phyloP scores from a whole-genome alignment of 2,113 vertebrate species.

The Nothocercus nigrocapillus region DNA sequence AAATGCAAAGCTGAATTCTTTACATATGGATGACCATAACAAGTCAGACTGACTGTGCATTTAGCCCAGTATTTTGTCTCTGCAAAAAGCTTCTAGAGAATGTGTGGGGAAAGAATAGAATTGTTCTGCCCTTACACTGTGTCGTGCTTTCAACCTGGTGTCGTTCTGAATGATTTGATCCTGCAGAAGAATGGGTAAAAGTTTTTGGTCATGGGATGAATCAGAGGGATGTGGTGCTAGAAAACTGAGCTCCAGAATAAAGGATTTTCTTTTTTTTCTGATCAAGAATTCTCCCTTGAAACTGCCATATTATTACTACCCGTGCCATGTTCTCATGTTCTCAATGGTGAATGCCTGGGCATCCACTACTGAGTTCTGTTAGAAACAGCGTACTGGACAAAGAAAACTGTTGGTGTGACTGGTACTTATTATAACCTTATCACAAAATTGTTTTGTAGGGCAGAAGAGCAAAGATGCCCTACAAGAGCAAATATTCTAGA shows the following conservation, averaged over 20 bases:
- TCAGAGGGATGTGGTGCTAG: neutral
- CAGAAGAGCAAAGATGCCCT: neutral
- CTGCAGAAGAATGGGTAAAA: neutral
- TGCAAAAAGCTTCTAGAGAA: neutral
- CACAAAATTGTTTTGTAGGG: neutral
- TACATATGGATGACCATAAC: neutral
- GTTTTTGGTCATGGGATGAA: neutral
- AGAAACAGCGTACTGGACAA: neutral
- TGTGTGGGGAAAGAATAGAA: neutral
- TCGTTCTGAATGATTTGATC: neutral
- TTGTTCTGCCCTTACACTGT: neutral
- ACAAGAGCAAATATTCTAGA: neutral
- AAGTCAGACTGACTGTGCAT: neutral
- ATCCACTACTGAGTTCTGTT: neutral
- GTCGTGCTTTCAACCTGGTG: neutral
- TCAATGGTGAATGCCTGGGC: neutral
- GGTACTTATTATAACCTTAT: neutral
- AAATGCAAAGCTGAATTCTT: neutral
- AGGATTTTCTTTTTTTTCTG: neutral
- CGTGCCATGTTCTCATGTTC: too few species aligned
- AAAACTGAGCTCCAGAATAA: neutral
- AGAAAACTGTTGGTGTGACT: neutral
- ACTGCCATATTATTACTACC: neutral
- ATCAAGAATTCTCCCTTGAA: neutral
- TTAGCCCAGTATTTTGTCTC: neutral